phyloP scores from a whole-genome alignment of 2,113 vertebrate species.

The Thalassoma bifasciatum region DNA sequence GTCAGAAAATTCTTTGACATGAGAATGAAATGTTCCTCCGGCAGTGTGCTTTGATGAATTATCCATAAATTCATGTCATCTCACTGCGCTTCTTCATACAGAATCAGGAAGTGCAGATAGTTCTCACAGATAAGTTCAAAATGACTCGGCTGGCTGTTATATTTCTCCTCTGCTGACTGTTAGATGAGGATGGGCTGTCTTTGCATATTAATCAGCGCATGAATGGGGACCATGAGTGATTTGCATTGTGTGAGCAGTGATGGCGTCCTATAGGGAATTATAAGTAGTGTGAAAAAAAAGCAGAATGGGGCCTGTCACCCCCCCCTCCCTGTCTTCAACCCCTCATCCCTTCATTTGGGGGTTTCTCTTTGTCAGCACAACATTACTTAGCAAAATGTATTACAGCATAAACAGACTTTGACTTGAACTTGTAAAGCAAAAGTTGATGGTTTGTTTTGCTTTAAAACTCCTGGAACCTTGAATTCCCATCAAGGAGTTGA shows the following conservation, averaged over 20 bases:
- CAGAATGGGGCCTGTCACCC: conserved; percentile 31
- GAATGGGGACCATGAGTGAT: conserved; percentile 79
- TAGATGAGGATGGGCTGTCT: conserved; percentile 77
- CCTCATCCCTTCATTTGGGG: conserved; percentile 21
- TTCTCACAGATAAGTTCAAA: conserved; percentile 39
- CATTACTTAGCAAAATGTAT: conserved; percentile 71
- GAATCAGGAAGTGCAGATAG: conserved; percentile 38
- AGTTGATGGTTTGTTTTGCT: neutral
- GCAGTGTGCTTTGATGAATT: conserved; percentile 5
- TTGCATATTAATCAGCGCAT: conserved; percentile 85
- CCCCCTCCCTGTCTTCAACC: neutral
- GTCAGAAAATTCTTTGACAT: conserved; percentile 11
- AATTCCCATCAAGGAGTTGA: no score
- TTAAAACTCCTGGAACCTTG: neutral
- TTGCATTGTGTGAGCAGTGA: conserved; percentile 81
- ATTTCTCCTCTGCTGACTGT: conserved; percentile 69
- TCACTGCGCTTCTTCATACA: conserved; percentile 11
- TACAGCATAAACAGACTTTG: neutral
- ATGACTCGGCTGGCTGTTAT: conserved; percentile 54
- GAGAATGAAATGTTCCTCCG: neutral
- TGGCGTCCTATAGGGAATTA: conserved; percentile 72
- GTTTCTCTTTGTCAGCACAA: conserved; percentile 84
- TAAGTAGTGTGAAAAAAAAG: conserved; percentile 43
- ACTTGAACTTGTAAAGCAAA: neutral
- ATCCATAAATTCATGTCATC: conserved; percentile 31